phyloP scores from a whole-genome alignment of 2,888 invertebrate genomes.

The Leucoma salicis region DNA sequence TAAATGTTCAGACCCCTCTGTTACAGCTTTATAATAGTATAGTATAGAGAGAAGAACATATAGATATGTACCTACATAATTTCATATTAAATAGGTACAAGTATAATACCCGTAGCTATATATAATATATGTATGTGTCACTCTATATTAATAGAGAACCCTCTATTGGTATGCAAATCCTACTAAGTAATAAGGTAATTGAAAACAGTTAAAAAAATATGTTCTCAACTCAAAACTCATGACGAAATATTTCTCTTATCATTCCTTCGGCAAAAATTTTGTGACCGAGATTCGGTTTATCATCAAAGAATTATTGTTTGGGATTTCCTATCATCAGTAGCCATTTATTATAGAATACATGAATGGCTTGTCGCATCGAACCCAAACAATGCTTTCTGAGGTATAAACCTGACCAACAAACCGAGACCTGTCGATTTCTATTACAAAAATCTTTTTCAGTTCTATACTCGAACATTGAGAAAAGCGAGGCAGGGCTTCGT shows the following conservation, averaged over 20 bases:
- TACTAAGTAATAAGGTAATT: too few species aligned
- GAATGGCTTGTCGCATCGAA: slow-evolving; percentile 77
- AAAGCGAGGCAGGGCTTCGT: slow-evolving; percentile 37
- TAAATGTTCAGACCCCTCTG: too few species aligned
- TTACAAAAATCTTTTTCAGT: slow-evolving; percentile 37
- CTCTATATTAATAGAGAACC: too few species aligned
- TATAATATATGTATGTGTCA: too few species aligned
- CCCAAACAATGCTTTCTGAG: slow-evolving; percentile 76
- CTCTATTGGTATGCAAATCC: too few species aligned
- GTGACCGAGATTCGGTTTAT: slow-evolving; percentile 30
- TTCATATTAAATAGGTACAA: too few species aligned
- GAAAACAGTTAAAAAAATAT: too few species aligned
- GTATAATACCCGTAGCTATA: too few species aligned
- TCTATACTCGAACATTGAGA: slow-evolving; percentile 10
- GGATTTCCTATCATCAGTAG: slow-evolving; percentile 61
- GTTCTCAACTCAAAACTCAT: too few species aligned
- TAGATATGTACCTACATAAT: too few species aligned
- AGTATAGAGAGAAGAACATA: too few species aligned
- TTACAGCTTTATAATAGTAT: too few species aligned
- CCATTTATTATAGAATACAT: slow-evolving; percentile 75
- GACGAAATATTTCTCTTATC: neutral
- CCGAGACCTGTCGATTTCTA: slow-evolving; percentile 49
- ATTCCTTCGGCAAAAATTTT: slow-evolving; percentile 10
- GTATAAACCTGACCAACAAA: slow-evolving; percentile 57
- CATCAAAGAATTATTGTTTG: slow-evolving; percentile 41